Evolutionary conservation across 2,888 invertebrate genomes (phyloP).

Genomic region (Cheilosia vernalis): DNA sequence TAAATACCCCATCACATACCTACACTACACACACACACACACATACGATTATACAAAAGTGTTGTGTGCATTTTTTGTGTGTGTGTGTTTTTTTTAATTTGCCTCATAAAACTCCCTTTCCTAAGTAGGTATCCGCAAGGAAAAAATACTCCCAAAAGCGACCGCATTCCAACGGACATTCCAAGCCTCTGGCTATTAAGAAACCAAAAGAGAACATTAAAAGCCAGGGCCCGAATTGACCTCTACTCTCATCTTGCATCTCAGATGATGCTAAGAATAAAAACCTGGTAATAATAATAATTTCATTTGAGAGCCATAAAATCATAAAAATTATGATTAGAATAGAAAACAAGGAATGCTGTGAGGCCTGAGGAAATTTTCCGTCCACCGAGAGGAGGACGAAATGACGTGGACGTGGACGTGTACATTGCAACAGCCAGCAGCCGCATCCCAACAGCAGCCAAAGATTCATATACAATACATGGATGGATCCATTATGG

Average conservation of each 20-base stretch:
- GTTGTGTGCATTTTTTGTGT: constrained; percentile 9
- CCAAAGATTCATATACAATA: constrained; percentile 60
- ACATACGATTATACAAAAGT: not conserved
- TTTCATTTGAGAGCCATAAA: constrained; percentile 62
- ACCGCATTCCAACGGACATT: constrained; percentile 71
- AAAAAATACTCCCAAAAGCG: constrained; percentile 60
- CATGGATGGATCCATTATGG: constrained; percentile 1
- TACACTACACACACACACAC: no score
- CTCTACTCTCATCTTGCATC: constrained; percentile 26
- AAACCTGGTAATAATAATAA: constrained; percentile 39
- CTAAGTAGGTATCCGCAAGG: constrained; percentile 44
- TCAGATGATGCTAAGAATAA: not conserved
- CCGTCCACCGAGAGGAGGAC: constrained; percentile 22
- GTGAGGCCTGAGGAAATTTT: constrained; percentile 44
- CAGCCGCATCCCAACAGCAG: constrained; percentile 16
- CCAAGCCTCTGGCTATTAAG: constrained; percentile 51
- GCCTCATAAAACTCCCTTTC: constrained; percentile 45
- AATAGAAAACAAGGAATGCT: constrained; percentile 32
- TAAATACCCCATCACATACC: constrained; percentile 37
- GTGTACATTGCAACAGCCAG: constrained; percentile 62
- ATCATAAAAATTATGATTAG: constrained; percentile 68
- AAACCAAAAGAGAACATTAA: constrained; percentile 40
- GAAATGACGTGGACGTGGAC: constrained; percentile 60
- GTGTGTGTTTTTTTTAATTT: constrained; percentile 45
- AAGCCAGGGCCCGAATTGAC: constrained; percentile 47